Evolutionary conservation across 2,113 vertebrate species (phyloP).

Genomic region (Lethenteron reissneri): DNA sequence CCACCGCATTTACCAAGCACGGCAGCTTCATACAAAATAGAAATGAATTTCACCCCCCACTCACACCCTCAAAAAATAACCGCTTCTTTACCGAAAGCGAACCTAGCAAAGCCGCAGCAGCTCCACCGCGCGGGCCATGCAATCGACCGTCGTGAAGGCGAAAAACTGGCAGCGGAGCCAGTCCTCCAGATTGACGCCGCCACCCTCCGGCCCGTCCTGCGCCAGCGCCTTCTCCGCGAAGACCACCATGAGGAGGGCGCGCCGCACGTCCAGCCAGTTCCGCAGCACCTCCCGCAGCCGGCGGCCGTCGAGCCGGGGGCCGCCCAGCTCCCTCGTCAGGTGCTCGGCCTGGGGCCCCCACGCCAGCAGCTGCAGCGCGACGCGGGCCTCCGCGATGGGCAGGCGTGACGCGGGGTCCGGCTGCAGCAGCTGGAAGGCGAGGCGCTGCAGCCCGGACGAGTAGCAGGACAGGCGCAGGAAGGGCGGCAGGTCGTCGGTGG

Average conservation of each 20-base stretch:
- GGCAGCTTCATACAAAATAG: no score
- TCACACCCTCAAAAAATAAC: no score
- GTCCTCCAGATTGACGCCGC: slow-evolving; percentile 25
- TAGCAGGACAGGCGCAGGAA: slow-evolving; percentile 18
- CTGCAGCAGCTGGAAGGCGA: slow-evolving; percentile 23
- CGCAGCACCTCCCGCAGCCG: slow-evolving; percentile 13
- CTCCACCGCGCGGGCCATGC: slow-evolving; percentile 14
- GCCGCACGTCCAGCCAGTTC: slow-evolving; percentile 25
- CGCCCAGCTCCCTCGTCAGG: slow-evolving; percentile 15
- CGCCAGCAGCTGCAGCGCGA: slow-evolving; percentile 35
- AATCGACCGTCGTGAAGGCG: slow-evolving; percentile 17
- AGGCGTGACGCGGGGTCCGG: slow-evolving; percentile 11
- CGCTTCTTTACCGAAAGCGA: no score
- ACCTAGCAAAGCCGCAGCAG: slow-evolving; percentile 12
- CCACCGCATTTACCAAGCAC: no score
- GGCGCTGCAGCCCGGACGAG: slow-evolving; percentile 15
- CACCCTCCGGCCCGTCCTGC: slow-evolving; percentile 8
- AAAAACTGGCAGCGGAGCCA: slow-evolving; percentile 39
- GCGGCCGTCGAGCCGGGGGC: slow-evolving; percentile 10
- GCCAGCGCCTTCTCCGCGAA: slow-evolving; percentile 20
- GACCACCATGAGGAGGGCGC: slow-evolving; percentile 30
- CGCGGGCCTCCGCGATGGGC: slow-evolving; percentile 15
- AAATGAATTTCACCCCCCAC: no score
- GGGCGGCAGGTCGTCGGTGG: slow-evolving; percentile 10
- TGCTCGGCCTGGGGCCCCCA: slow-evolving; percentile 30